Conservation (phyloP, 2,888 invertebrate species). For the Apomyelois bistriatella region DNA sequence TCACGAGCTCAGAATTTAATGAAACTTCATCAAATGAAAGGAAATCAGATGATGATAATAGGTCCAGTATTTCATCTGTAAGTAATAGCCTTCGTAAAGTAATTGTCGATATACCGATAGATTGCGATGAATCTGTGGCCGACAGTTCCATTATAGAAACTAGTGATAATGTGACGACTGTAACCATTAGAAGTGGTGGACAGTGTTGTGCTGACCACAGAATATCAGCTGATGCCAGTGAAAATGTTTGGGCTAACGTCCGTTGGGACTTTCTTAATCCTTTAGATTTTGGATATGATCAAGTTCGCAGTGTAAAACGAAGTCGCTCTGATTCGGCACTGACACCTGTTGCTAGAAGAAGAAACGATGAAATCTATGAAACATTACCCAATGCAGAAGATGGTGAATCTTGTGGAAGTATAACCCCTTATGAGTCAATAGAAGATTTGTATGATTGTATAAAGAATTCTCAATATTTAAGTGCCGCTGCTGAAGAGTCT, state of each 20-base stretch:
- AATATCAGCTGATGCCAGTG: constrained; percentile 67
- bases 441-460: constrained; percentile 75
- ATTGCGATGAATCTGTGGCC: constrained; percentile 55
- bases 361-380: constrained; percentile 70
- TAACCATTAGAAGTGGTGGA: constrained; percentile 58
- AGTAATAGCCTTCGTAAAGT: constrained; percentile 57
- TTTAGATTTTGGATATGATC: constrained; percentile 69
- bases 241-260: constrained; percentile 74
- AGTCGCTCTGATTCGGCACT: constrained; percentile 71
- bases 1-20: constrained; percentile 54
- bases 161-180: constrained; percentile 62
- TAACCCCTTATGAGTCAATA: constrained; percentile 74
- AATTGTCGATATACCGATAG: constrained; percentile 63
- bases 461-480: constrained; percentile 66
- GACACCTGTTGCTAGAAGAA: constrained; percentile 56
- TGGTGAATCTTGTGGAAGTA: constrained; percentile 66
- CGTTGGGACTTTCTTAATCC: constrained; percentile 73
- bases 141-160: constrained; percentile 58
- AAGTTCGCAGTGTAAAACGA: constrained; percentile 64
- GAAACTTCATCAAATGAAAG: constrained; percentile 44
- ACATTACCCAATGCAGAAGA: constrained; percentile 55
- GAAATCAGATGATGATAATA: constrained; percentile 58
- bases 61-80: constrained; percentile 53
- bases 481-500: constrained; percentile 59
- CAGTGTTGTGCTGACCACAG: constrained; percentile 72